These are phyloP conservation scores for Muscicapa comitata DNA, from an alignment of 2,797 vertebrate species.

Conservation along the genomic window DNA sequence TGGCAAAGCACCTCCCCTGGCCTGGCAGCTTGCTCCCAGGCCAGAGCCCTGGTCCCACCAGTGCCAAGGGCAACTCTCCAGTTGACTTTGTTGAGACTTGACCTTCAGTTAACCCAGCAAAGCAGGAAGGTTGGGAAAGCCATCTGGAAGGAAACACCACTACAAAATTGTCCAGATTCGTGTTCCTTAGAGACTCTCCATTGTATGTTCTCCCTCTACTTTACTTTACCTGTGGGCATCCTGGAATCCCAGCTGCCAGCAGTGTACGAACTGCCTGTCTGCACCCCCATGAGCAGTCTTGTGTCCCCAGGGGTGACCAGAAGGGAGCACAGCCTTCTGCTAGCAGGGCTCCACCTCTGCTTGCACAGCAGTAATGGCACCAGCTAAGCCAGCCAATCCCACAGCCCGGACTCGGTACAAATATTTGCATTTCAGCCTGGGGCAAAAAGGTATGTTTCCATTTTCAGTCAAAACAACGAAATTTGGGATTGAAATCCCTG, in stretches of 20 bases:
- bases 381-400: background rate
- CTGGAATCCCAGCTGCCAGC: background rate
- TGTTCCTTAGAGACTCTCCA: background rate
- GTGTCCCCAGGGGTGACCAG: background rate
- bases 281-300: background rate
- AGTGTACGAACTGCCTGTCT: fast-evolving
- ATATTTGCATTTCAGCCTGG: background rate
- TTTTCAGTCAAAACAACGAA: background rate
- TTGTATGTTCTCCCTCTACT: background rate
- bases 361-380: fast-evolving
- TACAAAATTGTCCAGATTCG: background rate
- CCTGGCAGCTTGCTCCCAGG: background rate
- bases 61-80: background rate
- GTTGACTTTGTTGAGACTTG: background rate
- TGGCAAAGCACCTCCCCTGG: fast-evolving
- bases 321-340: background rate
- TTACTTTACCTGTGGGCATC: background rate
- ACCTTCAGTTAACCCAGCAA: background rate
- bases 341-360: background rate
- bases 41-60: background rate
- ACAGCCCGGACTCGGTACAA: background rate
- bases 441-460: background rate
- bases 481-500: background rate
- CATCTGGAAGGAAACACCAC: background rate
- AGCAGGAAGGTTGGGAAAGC: background rate